These are phyloP conservation scores for Bicyclus anynana DNA, from an alignment of 1,140 invertebrate genomes.

Conservation along the genomic window DNA sequence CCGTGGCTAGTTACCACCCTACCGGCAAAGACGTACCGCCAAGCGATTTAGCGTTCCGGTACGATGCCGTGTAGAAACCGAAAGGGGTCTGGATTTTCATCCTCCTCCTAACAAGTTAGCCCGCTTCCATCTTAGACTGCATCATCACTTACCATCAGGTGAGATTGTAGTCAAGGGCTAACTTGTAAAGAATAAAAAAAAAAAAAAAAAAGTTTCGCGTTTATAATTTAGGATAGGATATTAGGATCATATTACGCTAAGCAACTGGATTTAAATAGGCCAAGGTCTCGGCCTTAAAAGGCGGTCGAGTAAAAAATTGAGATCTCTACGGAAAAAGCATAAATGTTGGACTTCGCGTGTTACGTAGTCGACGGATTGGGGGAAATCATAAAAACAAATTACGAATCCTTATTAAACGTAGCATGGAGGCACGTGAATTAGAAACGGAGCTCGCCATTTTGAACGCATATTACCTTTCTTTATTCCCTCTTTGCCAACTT, in stretches of 20 bases:
- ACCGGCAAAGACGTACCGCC: too few species aligned
- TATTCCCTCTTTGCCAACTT: constrained; percentile 11
- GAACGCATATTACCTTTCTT: constrained; percentile 37
- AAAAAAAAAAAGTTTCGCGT: too few species aligned
- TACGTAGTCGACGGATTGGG: not conserved
- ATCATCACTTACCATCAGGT: too few species aligned
- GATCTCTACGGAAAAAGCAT: not conserved
- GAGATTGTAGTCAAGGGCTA: too few species aligned
- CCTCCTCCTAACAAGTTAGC: too few species aligned
- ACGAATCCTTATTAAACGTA: constrained; percentile 43
- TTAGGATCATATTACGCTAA: not conserved
- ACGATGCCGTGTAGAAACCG: too few species aligned
- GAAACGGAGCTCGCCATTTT: constrained; percentile 4
- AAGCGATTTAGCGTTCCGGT: too few species aligned
- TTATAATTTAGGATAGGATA: too few species aligned
- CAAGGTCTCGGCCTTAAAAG: not conserved
- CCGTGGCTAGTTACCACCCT: too few species aligned
- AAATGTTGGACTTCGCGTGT: constrained; percentile 8
- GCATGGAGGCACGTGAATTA: constrained; percentile 19
- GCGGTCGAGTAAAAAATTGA: not conserved
- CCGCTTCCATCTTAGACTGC: too few species aligned
- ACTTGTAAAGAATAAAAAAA: too few species aligned
- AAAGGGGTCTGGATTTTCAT: too few species aligned
- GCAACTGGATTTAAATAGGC: not conserved
- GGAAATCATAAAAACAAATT: constrained; percentile 44